Conservation (phyloP, 2,888 invertebrate genomes). For the Tyria jacobaeae region DNA sequence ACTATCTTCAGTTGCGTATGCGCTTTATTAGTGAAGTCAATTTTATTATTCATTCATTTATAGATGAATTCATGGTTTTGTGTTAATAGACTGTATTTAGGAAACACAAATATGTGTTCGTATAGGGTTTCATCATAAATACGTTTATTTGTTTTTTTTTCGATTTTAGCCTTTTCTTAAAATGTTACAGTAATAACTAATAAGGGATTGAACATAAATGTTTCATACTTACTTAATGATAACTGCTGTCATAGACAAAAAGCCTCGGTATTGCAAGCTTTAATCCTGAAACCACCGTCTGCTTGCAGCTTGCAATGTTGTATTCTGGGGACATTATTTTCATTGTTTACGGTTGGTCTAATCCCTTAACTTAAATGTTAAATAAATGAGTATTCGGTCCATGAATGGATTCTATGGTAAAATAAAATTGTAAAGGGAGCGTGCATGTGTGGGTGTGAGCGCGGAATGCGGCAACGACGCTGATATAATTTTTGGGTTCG, state of each 20-base stretch:
- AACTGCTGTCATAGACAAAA: not conserved
- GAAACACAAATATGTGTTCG: not conserved
- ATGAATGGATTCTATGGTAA: constrained; percentile 31
- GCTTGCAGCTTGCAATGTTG: not conserved
- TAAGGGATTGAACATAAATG: not conserved
- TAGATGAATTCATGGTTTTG: constrained; percentile 20
- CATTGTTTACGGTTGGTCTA: constrained; percentile 8
- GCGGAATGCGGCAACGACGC: constrained; percentile 74
- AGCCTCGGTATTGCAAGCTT: too few relatives aligned
- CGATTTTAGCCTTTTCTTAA: not conserved
- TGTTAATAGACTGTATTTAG: constrained; percentile 6
- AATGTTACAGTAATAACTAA: not conserved
- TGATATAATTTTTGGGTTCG: constrained; percentile 71
- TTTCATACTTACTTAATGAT: not conserved
- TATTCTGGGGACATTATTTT: constrained; percentile 8
- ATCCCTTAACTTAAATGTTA: constrained; percentile 6
- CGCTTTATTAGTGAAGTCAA: constrained; percentile 30
- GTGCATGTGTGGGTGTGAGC: constrained; percentile 61
- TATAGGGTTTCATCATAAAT: not conserved
- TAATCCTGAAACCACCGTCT: not conserved
- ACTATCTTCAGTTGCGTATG: constrained; percentile 33
- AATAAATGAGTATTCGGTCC: constrained; percentile 22
- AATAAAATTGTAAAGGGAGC: constrained; percentile 22
- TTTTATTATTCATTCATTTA: constrained; percentile 32
- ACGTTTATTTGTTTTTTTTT: not conserved